Evolutionary conservation across 2,113 vertebrate genomes (phyloP), one percentile per base, ranked within the genome.

Genomic region (Petrocephalus zakoni): DNA sequence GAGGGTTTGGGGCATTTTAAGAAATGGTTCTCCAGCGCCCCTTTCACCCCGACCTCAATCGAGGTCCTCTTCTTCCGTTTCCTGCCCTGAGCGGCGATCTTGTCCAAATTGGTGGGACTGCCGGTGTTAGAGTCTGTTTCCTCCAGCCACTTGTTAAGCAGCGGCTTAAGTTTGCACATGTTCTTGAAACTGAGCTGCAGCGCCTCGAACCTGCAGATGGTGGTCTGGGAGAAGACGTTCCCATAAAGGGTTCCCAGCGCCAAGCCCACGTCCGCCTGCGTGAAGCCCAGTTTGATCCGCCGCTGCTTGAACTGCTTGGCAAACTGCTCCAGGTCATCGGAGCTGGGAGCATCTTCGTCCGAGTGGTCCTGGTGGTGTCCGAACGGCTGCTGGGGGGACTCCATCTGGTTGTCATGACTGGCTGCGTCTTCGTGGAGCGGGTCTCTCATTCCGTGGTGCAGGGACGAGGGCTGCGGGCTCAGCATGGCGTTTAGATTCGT

Each of bases 251-350:
- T 99, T 93, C 98, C 98, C 91, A 99, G 96, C 75, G 98, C 98
- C 93, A 99, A 95, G 93, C 98, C 98, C 94, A 99, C 98, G 93
- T 99, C 98, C 92, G 98, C 98, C 95, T 99, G 98, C 29, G 98
- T 99, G 95, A 99, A 99, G 95, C 98, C 98, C 94, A 99, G 96
- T 94, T 99, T 99, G 96, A 99, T 99, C 92, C 98, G 96, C 93
- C 98, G 96, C 96, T 99, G 98, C 93, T 99, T 99, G 95, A 99
- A 99, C 96, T 99, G 98, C 94, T 99, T 99, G 94, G 98, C 98
- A 94, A 99, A 99, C 94, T 98, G 97, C 97, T 99, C 98, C 95
- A 99, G 95, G 96, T 99, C 98, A 95, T 99, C 98, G 88, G 98
- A 99, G 94, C 96, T 99, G 92, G 98, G 98, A 91, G 97, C 96